These are phyloP conservation scores for Volucella bombylans DNA, from an alignment of 2,888 invertebrate genomes.

Conservation along the genomic window DNA sequence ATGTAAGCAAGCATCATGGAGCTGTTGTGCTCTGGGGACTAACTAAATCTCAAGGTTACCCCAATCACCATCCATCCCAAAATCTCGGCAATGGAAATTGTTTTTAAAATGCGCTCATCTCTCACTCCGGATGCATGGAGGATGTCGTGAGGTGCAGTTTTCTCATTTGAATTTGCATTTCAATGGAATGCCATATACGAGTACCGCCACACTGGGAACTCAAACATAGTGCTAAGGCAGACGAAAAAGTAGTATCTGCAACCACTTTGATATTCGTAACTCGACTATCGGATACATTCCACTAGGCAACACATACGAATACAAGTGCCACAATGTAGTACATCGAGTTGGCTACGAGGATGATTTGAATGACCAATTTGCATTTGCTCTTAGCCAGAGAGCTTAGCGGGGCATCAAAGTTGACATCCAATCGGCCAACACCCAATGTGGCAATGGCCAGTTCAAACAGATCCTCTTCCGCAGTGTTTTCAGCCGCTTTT, in stretches of 20 bases:
- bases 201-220: constrained; percentile 5
- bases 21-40: neutral
- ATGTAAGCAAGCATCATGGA: neutral
- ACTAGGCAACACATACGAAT: too few species aligned
- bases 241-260: neutral
- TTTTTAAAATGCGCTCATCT: constrained; percentile 35
- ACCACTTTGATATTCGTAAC: neutral
- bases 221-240: neutral
- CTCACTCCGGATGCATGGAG: constrained; percentile 30
- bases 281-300: neutral
- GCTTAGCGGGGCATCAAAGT: constrained; percentile 2
- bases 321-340: too few species aligned
- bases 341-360: neutral
- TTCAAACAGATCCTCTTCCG: neutral
- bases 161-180: constrained; percentile 18
- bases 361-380: neutral
- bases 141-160: constrained; percentile 30
- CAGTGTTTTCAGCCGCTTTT: neutral
- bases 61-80: constrained; percentile 51
- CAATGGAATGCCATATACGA: constrained; percentile 28
- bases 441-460: neutral
- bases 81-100: constrained; percentile 46
- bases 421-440: neutral
- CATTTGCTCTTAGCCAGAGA: neutral
- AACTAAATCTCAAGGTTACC: constrained; percentile 57